A percentile compares a stretch with the other conserved stretches of the same genome.
Evolutionary conservation across 2,113 vertebrate species (phyloP).

Genomic region (Oreotragus oreotragus): DNA sequence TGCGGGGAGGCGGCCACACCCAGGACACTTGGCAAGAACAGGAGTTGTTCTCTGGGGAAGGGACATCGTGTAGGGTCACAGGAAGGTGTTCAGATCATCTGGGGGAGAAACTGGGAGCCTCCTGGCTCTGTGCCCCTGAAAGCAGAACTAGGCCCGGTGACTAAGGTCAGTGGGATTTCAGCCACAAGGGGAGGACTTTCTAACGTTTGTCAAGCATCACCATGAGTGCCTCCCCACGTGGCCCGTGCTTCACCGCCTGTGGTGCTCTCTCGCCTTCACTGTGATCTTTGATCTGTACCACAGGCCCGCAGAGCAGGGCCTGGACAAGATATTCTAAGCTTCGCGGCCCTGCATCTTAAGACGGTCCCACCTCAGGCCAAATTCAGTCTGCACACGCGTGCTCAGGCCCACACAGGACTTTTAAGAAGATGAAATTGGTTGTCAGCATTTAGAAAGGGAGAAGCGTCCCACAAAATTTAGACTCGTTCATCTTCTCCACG

Average conservation of each 20-base stretch:
- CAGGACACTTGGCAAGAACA: neutral
- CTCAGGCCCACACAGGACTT: neutral
- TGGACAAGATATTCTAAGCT: neutral
- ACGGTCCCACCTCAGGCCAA: neutral
- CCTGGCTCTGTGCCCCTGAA: neutral
- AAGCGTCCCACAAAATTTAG: neutral
- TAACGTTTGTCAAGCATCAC: neutral
- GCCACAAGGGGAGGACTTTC: neutral
- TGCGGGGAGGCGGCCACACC: neutral
- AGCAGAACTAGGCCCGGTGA: neutral
- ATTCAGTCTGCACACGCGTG: neutral
- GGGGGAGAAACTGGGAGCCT: neutral
- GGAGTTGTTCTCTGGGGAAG: neutral
- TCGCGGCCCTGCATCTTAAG: neutral
- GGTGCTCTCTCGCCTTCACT: accelerated
- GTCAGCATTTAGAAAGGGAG: neutral
- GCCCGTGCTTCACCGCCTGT: accelerated
- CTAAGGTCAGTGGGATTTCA: neutral
- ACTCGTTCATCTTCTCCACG: neutral
- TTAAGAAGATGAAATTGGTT: neutral
- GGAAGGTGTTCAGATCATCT: neutral
- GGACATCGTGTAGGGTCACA: accelerated
- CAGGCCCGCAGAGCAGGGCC: accelerated
- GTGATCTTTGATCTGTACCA: accelerated
- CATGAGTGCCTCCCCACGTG: accelerated